A percentile compares a stretch with the other conserved stretches of the same genome.
Conservation (phyloP, 1,140 invertebrate species). For the Drosophila leontia region DNA sequence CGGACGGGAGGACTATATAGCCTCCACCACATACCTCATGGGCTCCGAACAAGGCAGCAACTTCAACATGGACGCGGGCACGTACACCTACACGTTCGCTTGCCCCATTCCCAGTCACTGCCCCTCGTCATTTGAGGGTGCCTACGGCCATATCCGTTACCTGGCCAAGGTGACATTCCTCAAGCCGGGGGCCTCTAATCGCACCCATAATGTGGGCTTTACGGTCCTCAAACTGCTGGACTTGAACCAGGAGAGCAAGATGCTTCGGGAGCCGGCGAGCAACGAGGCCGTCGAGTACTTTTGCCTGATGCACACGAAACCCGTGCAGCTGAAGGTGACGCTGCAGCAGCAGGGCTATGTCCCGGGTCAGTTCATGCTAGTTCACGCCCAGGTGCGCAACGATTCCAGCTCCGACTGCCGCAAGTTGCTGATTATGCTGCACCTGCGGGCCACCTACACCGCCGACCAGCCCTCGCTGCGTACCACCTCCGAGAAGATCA, state of each 20-base stretch:
- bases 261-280: slow-evolving; percentile 61
- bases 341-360: slow-evolving; percentile 81
- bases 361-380: slow-evolving; percentile 76
- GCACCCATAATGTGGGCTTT: slow-evolving; percentile 78
- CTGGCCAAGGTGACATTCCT: slow-evolving; percentile 77
- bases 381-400: slow-evolving; percentile 72
- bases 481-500: slow-evolving; percentile 71
- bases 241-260: slow-evolving; percentile 68
- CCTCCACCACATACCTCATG: slow-evolving; percentile 75
- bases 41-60: slow-evolving; percentile 68
- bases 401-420: slow-evolving; percentile 86
- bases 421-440: slow-evolving; percentile 85
- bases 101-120: slow-evolving; percentile 87
- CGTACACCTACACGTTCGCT: slow-evolving; percentile 87
- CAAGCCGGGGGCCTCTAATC: slow-evolving; percentile 68
- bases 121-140: slow-evolving; percentile 80
- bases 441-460: slow-evolving; percentile 84
- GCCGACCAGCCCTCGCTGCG: slow-evolving; percentile 86
- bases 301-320: slow-evolving; percentile 65
- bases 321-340: slow-evolving; percentile 67
- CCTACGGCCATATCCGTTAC: slow-evolving; percentile 82
- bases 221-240: slow-evolving; percentile 78
- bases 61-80: slow-evolving; percentile 86
- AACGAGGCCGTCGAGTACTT: slow-evolving; percentile 74
- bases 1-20: slow-evolving; percentile 79